Base-by-base conservation (phyloP, 2,888 invertebrate genomes). In the Timema podura region DNA sequence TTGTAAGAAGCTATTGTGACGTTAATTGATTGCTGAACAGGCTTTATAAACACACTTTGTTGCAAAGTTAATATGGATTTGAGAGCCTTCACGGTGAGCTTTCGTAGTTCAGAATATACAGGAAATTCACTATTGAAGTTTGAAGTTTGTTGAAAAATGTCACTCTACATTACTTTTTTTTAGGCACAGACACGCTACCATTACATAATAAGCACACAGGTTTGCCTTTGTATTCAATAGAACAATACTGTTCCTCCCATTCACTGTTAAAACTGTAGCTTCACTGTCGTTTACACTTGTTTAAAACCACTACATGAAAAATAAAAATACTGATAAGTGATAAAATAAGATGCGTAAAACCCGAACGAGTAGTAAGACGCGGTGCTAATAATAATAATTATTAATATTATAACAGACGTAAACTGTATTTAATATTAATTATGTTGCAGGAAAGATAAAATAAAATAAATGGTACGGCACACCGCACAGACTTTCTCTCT, bases 1-100 rank as follows among this genome's bases (percentile, higher is more conserved):
- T 65, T 65, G 65, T 65, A 65, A 65, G 65, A 65, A 47, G 13
- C 15, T n/a, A n/a, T n/a, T n/a, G n/a, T n/a, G n/a, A n/a, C n/a
- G n/a, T n/a, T 16, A 49, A 6, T 16, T 9, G 6, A 44, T 46
- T 64, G 64, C 46, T 44, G 5, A 64, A 45, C 15, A 48, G 16
- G 30, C 16, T 49, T 67, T 64, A n/a, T 30, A 11, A 64, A 64
- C 11, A 44, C 15, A 15, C 48, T 16, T 48, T 65, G 45, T 45
- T 64, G 11, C 45, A 64, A 64, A 45, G 44, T 3, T 48, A 65
- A 46, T 65, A 46, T 65, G 46, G 47, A 65, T 46, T 65, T 65
- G 47, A 65, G 65, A n/a, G 1, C 11, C 16, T 65, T 65, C 6
- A 47, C 65, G 5, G 46, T 65, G n/a, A n/a, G 48, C n/a, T 65